Base-by-base conservation (phyloP, 2,888 invertebrate species). In the Drosophila birchii region DNA sequence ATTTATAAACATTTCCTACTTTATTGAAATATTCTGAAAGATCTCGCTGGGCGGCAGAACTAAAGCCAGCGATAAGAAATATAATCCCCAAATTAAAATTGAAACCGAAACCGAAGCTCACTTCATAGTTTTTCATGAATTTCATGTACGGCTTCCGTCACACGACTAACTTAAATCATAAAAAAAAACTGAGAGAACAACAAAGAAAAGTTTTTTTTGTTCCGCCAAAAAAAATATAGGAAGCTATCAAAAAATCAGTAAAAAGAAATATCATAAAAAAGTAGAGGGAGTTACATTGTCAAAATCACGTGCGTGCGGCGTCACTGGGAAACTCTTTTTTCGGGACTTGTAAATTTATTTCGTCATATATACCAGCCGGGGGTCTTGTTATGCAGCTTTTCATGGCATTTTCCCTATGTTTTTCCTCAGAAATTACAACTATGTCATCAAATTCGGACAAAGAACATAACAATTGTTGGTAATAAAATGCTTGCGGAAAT, bases 281-380 rank as follows among this genome's bases (percentile, higher is more conserved):
- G 58, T 29, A 26, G 26, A 36, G 67, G 36, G 60, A 55, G 57
- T 72, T 76, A 80, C 79, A 74, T 73, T 80, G 86, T 80, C 61
- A 81, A 86, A 88, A 85, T 85, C 88, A 85, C 88, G 88, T 81
- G 88, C 88, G 76, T 86, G 80, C 12, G 18, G 20, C 36, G 16
- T 23, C 44, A 44, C 75, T 78, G 77, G 59, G 57, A 29, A 51
- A 60, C 55, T 53, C 41, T 78, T 71, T 80, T 83, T 61, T 49
- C 32, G 57, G 44, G 45, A 69, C 60, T 86, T 85, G 78, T 76
- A 77, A 73, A 85, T 87, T 78, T 84, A 81, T 82, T 76, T 76
- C 82, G 83, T 78, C 82, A 75, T 62, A 75, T 76, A 72, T 74
- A 57, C 57, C 57, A 41, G 41, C 41, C 16, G 41, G 68, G 38